These are phyloP conservation scores for Drosophila rhopaloa DNA, from an alignment of 1,140 invertebrate species.

Conservation along the genomic window DNA sequence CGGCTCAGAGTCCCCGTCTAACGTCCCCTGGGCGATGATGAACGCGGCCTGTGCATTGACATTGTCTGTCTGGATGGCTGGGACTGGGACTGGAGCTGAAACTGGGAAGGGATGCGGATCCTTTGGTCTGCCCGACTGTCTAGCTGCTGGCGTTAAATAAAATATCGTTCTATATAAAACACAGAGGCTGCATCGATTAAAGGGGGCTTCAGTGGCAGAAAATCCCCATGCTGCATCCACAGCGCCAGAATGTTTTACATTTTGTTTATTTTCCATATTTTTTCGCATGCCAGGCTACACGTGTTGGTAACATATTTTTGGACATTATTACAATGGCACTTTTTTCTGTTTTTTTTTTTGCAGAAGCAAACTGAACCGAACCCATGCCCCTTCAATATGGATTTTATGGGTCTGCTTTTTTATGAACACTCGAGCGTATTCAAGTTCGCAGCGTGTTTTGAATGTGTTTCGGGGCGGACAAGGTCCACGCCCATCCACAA, in stretches of 20 bases:
- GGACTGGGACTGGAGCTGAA: not conserved
- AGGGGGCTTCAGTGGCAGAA: not conserved
- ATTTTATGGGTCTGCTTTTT: conserved; percentile 64
- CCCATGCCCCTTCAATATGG: conserved; percentile 56
- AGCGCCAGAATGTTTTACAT: conserved; percentile 49
- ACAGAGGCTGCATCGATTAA: conserved; percentile 71
- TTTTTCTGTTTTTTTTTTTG: conserved; percentile 39
- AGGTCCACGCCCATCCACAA: not conserved
- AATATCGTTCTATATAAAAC: conserved; percentile 75
- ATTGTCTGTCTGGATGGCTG: conserved; percentile 46
- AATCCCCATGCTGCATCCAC: conserved; percentile 55
- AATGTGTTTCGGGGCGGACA: conserved; percentile 53
- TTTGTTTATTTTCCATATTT: conserved; percentile 56
- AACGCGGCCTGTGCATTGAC: conserved; percentile 69
- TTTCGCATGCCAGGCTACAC: conserved; percentile 55
- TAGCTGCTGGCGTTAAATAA: conserved; percentile 75
- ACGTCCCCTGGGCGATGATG: conserved; percentile 57
- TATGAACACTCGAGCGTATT: conserved; percentile 75
- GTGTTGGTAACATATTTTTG: conserved; percentile 82
- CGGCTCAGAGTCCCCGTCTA: conserved; percentile 9
- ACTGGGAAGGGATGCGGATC: conserved; percentile 3
- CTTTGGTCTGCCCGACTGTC: conserved; percentile 38
- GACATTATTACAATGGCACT: conserved; percentile 79
- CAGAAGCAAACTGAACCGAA: conserved; percentile 15
- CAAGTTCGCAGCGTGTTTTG: conserved; percentile 75